Evolutionary conservation across 2,888 invertebrate species (phyloP).

Genomic region (Druceiella hillmani): DNA sequence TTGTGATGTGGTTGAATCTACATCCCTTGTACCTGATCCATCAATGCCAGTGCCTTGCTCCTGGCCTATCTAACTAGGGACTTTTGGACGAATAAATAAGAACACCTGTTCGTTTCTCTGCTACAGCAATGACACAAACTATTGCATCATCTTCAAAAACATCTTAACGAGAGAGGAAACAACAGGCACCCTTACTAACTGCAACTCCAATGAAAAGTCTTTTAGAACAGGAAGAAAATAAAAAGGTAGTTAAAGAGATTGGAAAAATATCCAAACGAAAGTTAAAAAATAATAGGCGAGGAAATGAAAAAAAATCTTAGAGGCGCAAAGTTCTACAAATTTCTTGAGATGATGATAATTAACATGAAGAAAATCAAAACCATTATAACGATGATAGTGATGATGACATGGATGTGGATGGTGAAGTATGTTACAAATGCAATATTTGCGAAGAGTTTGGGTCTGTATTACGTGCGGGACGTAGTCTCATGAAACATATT

Average conservation of each 20-base stretch:
- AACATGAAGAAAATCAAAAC: constrained; percentile 18
- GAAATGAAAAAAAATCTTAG: constrained; percentile 21
- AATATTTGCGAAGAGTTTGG: constrained; percentile 25
- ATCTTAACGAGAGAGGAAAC: constrained; percentile 19
- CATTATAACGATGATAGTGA: constrained; percentile 20
- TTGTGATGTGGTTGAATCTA: constrained; percentile 19
- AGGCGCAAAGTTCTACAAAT: constrained; percentile 22
- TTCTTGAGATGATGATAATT: constrained; percentile 21
- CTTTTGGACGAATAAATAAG: constrained; percentile 19
- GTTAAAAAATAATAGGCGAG: constrained; percentile 19
- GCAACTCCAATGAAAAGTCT: too few species aligned
- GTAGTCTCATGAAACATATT: constrained; percentile 27
- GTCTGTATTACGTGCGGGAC: constrained; percentile 24
- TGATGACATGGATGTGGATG: constrained; percentile 21
- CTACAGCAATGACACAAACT: constrained; percentile 25
- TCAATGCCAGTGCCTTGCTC: too few species aligned
- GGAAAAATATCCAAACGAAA: constrained; percentile 22
- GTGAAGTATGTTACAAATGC: constrained; percentile 17
- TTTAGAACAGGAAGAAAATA: constrained; percentile 22
- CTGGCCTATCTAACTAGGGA: constrained; percentile 22
- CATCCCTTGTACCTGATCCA: constrained; percentile 20
- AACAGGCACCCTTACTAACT: too few species aligned
- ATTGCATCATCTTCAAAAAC: constrained; percentile 23
- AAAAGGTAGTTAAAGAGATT: constrained; percentile 20
- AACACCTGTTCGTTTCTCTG: constrained; percentile 23